A percentile compares a stretch with the other conserved stretches of the same genome.
Conservation (phyloP, 2,888 invertebrate species). For the Lacanobia oleracea region DNA sequence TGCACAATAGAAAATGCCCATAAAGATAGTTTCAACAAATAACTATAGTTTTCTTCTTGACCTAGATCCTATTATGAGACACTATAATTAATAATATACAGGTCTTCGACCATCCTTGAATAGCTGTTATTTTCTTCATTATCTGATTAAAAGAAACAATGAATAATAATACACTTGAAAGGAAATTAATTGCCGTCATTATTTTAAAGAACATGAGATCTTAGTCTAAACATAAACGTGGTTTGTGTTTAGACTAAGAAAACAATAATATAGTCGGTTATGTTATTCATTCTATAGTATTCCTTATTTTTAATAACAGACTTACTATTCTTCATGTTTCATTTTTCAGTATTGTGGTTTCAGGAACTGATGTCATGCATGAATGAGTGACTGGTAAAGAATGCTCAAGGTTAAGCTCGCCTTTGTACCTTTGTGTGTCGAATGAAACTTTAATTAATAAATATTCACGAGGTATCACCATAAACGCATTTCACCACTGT, state of each 20-base stretch:
- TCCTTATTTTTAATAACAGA: background rate
- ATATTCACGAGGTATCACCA: too few relatives aligned
- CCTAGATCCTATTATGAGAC: slow-evolving; percentile 20
- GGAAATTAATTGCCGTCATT: background rate
- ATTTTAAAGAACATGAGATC: background rate
- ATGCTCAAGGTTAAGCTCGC: too few relatives aligned
- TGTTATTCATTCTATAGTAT: too few relatives aligned
- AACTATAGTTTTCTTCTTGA: slow-evolving; percentile 22
- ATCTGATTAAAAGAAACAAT: slow-evolving; percentile 11
- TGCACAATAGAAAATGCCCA: background rate
- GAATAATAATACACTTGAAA: slow-evolving; percentile 5
- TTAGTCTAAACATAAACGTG: too few relatives aligned
- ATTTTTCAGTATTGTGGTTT: background rate
- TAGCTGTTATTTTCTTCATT: slow-evolving; percentile 2
- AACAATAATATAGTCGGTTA: background rate
- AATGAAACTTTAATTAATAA: too few relatives aligned
- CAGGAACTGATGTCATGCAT: background rate
- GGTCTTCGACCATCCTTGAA: slow-evolving; percentile 9
- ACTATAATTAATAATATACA: slow-evolving; percentile 8
- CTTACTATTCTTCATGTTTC: background rate
- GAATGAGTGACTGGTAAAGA: too few relatives aligned
- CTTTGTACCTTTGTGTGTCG: too few relatives aligned
- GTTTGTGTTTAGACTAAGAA: background rate
- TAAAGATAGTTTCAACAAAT: slow-evolving; percentile 7
- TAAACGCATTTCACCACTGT: too few relatives aligned